A percentile compares a stretch with the other conserved stretches of the same genome.
Evolutionary conservation across 2,888 invertebrate genomes (phyloP).

Genomic region (Clivina fossor): DNA sequence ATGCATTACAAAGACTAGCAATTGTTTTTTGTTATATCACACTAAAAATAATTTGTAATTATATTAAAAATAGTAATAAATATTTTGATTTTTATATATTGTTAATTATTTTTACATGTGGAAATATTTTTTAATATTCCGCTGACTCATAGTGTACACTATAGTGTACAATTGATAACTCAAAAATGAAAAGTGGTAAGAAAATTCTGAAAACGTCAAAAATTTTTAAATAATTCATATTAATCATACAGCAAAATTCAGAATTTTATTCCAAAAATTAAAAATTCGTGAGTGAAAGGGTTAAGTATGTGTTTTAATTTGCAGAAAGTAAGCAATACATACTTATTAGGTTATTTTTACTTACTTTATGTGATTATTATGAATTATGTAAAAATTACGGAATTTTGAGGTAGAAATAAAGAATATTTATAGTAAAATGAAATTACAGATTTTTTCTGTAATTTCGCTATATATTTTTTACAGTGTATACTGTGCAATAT

Average conservation of each 20-base stretch:
- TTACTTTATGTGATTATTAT: too few species aligned
- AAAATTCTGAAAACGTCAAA: neutral
- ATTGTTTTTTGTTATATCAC: conserved; percentile 35
- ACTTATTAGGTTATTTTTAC: too few species aligned
- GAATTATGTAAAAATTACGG: too few species aligned
- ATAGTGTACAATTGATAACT: neutral
- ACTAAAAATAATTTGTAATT: conserved; percentile 29
- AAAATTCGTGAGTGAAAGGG: conserved; percentile 2
- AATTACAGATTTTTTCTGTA: too few species aligned
- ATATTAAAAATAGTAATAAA: too few species aligned
- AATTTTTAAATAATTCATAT: neutral
- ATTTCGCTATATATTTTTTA: too few species aligned
- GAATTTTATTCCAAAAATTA: conserved; percentile 2
- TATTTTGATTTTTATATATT: too few species aligned
- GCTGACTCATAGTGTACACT: conserved; percentile 2
- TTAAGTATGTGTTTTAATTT: too few species aligned
- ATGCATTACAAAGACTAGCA: conserved; percentile 33
- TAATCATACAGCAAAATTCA: neutral
- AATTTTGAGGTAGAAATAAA: too few species aligned
- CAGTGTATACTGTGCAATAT: too few species aligned
- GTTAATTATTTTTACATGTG: neutral
- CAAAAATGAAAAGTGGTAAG: neutral
- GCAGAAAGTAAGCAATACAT: too few species aligned
- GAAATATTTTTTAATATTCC: neutral
- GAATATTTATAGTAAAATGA: too few species aligned